Conservation (phyloP, 2,888 invertebrate species). For the Drosophila antonietae region DNA sequence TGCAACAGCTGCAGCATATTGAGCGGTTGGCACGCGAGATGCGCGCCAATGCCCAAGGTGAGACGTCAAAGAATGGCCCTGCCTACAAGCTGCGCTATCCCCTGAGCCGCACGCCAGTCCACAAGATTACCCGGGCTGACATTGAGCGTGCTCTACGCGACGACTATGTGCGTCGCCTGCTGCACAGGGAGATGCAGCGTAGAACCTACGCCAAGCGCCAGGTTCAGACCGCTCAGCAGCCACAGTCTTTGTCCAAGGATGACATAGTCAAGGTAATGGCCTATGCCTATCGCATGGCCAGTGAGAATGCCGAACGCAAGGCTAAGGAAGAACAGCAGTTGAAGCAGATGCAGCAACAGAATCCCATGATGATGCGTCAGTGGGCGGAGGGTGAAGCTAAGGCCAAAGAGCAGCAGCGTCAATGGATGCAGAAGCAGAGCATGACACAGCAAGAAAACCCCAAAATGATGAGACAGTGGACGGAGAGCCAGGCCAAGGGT, state of each 20-base stretch:
- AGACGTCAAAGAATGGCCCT: neutral
- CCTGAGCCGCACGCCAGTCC: conserved; percentile 73
- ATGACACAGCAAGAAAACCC: neutral
- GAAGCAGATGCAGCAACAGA: conserved; percentile 13
- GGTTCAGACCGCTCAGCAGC: neutral
- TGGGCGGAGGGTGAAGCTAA: conserved; percentile 4
- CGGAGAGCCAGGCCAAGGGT: neutral
- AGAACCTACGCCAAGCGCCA: conserved; percentile 68
- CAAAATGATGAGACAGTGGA: neutral
- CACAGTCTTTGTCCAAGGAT: conserved; percentile 61
- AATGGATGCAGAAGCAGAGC: conserved; percentile 3
- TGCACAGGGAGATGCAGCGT: conserved; percentile 69
- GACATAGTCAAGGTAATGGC: conserved; percentile 77
- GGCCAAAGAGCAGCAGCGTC: conserved; percentile 8
- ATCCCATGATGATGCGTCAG: conserved; percentile 6
- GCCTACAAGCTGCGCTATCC: conserved; percentile 62
- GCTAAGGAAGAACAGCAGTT: conserved; percentile 18
- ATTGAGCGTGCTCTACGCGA: conserved; percentile 80
- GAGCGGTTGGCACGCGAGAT: conserved; percentile 75
- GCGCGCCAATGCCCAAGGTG: conserved; percentile 52
- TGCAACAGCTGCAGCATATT: conserved; percentile 75
- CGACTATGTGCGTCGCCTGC: conserved; percentile 75
- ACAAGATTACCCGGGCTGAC: conserved; percentile 80
- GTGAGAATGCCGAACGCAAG: conserved; percentile 34
- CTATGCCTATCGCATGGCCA: conserved; percentile 79